These are phyloP conservation scores for Hypotaenidia philippensis DNA, from an alignment of 2,797 vertebrate genomes.

Conservation along the genomic window DNA sequence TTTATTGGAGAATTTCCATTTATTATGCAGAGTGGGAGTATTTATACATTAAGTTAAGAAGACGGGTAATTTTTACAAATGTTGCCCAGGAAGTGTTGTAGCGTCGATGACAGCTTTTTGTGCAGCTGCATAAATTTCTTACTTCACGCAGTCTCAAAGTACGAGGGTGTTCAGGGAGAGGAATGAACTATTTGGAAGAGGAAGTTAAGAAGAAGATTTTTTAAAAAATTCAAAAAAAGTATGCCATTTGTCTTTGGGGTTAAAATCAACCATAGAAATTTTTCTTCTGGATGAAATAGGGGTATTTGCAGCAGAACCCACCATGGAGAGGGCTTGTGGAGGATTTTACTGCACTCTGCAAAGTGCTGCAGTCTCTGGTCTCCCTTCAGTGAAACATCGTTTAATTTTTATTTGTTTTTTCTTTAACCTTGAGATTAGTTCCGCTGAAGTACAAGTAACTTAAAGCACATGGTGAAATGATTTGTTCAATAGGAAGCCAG, in stretches of 20 bases:
- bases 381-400: neutral
- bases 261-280: neutral
- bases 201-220: neutral
- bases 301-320: neutral
- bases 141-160: neutral
- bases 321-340: neutral
- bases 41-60: neutral
- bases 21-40: neutral
- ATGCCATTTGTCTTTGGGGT: neutral
- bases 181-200: constrained; percentile 22
- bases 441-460: neutral
- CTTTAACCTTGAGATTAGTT: neutral
- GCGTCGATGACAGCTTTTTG: neutral
- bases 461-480: neutral
- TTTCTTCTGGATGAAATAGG: neutral
- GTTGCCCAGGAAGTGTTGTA: neutral
- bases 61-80: neutral
- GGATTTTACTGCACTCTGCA: neutral
- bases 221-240: neutral
- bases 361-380: neutral
- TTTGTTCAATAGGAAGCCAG: neutral
- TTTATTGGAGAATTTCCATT: neutral
- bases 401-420: neutral
- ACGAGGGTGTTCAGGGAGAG: neutral
- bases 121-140: neutral